Conservation (phyloP, 2,797 vertebrate genomes). For the Pachyuromys duprasi region DNA sequence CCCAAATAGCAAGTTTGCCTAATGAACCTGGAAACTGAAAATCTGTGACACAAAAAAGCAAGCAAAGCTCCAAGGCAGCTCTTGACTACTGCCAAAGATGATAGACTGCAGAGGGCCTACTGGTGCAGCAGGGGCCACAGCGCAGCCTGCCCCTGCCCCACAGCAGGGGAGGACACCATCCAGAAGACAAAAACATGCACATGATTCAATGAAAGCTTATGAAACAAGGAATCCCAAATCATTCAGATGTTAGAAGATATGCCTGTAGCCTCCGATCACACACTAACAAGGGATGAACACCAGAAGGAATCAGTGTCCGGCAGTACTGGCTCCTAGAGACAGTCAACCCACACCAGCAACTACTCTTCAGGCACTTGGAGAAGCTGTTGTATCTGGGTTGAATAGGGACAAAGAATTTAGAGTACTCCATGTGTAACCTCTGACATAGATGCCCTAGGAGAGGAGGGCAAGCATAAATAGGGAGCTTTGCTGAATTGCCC, state of each 20-base stretch:
- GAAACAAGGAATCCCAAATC: too few relatives aligned
- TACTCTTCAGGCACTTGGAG: not conserved
- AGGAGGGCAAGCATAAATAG: not conserved
- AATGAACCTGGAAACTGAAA: not conserved
- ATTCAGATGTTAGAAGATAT: rapidly evolving
- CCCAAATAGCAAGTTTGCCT: not conserved
- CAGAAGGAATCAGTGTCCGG: rapidly evolving
- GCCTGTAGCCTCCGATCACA: not conserved
- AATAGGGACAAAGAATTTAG: not conserved
- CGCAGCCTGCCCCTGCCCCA: not conserved
- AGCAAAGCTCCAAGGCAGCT: not conserved
- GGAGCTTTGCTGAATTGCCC: not conserved
- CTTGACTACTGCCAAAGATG: not conserved
- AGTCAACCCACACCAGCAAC: not conserved
- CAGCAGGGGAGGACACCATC: not conserved
- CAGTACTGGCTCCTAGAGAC: not conserved
- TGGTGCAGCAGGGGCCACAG: too few relatives aligned
- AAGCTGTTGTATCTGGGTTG: not conserved
- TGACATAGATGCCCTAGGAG: not conserved
- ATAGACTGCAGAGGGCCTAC: too few relatives aligned
- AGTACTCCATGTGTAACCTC: not conserved
- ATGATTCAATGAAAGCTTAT: not conserved
- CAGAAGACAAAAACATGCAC: not conserved
- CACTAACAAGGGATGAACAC: rapidly evolving
- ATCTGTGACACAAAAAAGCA: not conserved